Evolutionary conservation across 2,888 invertebrate genomes (phyloP), one percentile per base, ranked within the genome.

Genomic region (Ptychoptera contaminata): DNA sequence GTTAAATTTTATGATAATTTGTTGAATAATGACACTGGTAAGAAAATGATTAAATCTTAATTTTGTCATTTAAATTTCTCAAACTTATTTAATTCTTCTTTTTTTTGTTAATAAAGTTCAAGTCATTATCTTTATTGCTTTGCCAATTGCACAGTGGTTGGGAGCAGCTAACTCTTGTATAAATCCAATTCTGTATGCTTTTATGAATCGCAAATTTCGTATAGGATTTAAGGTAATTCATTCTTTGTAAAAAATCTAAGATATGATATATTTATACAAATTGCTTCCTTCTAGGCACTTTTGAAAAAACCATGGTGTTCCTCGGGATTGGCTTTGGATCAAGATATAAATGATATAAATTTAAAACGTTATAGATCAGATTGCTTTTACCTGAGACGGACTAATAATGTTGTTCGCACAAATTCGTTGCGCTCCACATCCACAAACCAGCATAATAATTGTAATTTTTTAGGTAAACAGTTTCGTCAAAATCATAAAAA

Each of bases 111-210:
- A 34, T 39, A 31, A 36, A 47, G 46, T 48, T 12, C 48, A 46
- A 39, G 31, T 44, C 5, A 40, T 60, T 12, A 57, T 63, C 31
- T 54, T 56, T 43, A 52, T 61, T 2, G 51, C 65, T 6, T 56
- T 67, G 2, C 72, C 73, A 1, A 54, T 73, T 15, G 68, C 65
- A 9, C 72, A 68, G 53, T 68, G 67, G 68, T 58, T 74, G 23
- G 72, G 71, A 1, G 63, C 69, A 1, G 67, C 70, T 46, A 73
- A 73, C 56, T 69, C 69, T 37, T 71, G 71, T 54, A 69, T 73
- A 54, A 73, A 74, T 55, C 73, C 73, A 2, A 62, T 73, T 37
- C 62, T 74, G 9, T 74, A 74, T 56, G 70, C 71, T 35, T 71
- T 71, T 55, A 72, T 72, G 61, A 72, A 72, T 57, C 63, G 67